Percentiles rank a stretch among this genome's conserved stretches.
phyloP scores from a whole-genome alignment of 1,140 invertebrate species.

The Colletes gigas region DNA sequence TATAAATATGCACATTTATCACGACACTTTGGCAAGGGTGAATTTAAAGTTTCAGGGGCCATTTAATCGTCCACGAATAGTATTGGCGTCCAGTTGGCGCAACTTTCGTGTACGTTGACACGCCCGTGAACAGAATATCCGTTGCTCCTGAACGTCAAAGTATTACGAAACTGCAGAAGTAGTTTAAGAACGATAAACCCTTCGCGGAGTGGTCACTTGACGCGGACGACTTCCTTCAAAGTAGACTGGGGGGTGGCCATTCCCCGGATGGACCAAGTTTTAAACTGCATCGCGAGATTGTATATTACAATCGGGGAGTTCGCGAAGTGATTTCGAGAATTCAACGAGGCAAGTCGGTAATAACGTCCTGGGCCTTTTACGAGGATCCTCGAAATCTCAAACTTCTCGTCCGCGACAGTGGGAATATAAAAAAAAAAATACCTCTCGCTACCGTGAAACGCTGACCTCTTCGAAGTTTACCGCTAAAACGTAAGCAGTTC shows the following conservation, averaged over 20 bases:
- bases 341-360: constrained; percentile 36
- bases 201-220: constrained; percentile 17
- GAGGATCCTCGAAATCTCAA: constrained; percentile 12
- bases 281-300: constrained; percentile 41
- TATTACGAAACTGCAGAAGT: constrained; percentile 23
- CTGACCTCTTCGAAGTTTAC: neutral
- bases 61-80: neutral
- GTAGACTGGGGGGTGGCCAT: constrained; percentile 12
- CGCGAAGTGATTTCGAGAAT: constrained; percentile 47
- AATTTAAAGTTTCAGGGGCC: constrained; percentile 1
- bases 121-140: neutral
- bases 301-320: constrained; percentile 30
- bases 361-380: constrained; percentile 31
- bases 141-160: neutral
- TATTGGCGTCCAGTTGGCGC: neutral
- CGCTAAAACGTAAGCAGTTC: neutral
- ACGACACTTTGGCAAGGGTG: too few relatives aligned
- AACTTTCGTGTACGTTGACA: neutral
- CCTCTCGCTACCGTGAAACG: neutral
- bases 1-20: too few relatives aligned
- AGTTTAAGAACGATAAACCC: constrained; percentile 35
- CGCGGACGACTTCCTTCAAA: constrained; percentile 13
- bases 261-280: constrained; percentile 58
- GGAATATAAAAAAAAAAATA: neutral
- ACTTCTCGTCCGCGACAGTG: neutral